A percentile compares a stretch with the other conserved stretches of the same genome.
phyloP scores from a whole-genome alignment of 2,113 vertebrate species.

The Oophaga pumilio region DNA sequence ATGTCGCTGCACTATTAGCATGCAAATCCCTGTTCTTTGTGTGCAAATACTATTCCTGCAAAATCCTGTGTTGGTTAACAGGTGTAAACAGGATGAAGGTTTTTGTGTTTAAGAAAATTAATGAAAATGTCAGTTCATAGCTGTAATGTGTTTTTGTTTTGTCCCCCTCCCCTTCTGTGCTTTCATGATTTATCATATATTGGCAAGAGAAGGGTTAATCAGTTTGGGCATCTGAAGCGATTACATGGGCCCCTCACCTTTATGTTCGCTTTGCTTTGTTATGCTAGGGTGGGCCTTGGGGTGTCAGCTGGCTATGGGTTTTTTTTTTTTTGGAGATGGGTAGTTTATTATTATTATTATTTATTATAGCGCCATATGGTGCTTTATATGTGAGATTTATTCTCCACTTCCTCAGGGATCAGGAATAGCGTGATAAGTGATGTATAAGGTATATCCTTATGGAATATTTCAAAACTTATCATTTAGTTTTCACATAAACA shows the following conservation, averaged over 20 bases:
- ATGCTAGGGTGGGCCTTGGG: constrained; percentile 1
- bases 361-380: no score
- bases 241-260: constrained; percentile 9
- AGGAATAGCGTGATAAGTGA: neutral
- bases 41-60: neutral
- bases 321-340: neutral
- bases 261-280: constrained; percentile 36
- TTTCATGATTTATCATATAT: neutral
- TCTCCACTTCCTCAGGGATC: neutral
- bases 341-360: no score
- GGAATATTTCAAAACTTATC: neutral
- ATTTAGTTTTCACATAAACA: neutral
- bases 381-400: no score
- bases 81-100: neutral
- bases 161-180: no score
- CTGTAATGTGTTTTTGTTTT: neutral
- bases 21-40: neutral
- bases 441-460: neutral
- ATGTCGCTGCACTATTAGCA: neutral
- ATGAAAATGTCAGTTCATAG: neutral
- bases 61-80: neutral
- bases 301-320: constrained; percentile 27
- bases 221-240: neutral
- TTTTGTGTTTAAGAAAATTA: neutral
- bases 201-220: neutral